phyloP scores from a whole-genome alignment of 2,113 vertebrate species.

The Gallinago jamesoni region DNA sequence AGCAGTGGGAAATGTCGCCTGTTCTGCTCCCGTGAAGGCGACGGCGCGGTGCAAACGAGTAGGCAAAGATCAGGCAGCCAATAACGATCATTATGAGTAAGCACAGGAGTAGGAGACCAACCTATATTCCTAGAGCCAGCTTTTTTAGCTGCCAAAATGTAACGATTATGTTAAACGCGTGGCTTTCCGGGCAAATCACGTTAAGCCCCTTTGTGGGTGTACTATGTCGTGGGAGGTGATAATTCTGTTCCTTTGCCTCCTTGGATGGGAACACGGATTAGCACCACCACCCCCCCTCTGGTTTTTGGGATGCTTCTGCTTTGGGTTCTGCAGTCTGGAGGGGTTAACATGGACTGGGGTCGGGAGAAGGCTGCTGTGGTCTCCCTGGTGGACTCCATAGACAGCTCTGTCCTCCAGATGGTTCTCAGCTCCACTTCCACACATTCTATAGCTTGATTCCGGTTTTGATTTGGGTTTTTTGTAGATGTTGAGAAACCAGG shows the following conservation, averaged over 20 bases:
- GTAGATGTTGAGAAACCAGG: neutral
- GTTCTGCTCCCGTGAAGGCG: constrained; percentile 9
- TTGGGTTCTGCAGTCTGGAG: neutral
- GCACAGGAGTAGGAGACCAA: neutral
- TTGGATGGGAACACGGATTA: neutral
- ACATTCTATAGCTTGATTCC: rapidly evolving
- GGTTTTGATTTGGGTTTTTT: neutral
- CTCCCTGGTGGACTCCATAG: neutral
- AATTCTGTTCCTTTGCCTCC: neutral
- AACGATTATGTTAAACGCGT: rapidly evolving
- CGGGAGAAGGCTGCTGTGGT: rapidly evolving
- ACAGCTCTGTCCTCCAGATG: neutral
- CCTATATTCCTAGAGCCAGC: neutral
- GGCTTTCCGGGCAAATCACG: neutral
- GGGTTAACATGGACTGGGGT: neutral
- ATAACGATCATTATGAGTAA: neutral
- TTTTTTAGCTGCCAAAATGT: neutral
- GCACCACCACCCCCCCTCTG: neutral
- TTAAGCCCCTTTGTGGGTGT: neutral
- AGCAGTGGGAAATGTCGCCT: constrained; percentile 4
- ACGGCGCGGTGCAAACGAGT: neutral
- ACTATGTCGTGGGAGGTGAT: neutral
- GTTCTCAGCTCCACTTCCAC: rapidly evolving
- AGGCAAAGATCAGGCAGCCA: neutral
- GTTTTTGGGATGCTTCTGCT: neutral